phyloP scores from a whole-genome alignment of 2,888 invertebrate species.

The Mamestra brassicae region DNA sequence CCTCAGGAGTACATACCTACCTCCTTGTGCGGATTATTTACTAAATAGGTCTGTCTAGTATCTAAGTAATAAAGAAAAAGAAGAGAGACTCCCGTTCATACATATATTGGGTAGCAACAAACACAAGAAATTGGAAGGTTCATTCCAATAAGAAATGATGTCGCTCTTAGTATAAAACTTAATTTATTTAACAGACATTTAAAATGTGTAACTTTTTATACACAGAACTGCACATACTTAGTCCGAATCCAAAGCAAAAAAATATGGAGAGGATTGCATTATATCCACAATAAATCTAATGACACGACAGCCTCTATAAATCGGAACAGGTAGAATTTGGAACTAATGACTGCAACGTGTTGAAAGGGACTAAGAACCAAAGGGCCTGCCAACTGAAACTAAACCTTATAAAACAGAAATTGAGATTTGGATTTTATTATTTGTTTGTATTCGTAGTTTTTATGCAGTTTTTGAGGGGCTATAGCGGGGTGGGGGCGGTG shows the following conservation, averaged over 20 bases:
- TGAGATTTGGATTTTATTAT: conserved; percentile 48
- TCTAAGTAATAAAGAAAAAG: too few species aligned
- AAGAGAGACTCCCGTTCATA: neutral
- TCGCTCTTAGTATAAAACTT: neutral
- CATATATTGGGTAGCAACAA: too few species aligned
- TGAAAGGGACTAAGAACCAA: conserved; percentile 68
- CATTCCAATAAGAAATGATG: conserved; percentile 45
- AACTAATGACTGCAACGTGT: conserved; percentile 79
- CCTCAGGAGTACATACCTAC: too few species aligned
- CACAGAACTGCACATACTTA: conserved; percentile 71
- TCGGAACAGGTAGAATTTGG: conserved; percentile 90
- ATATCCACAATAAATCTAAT: conserved; percentile 91
- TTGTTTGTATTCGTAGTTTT: conserved; percentile 75
- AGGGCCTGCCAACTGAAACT: conserved; percentile 43
- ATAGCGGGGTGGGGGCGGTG: conserved; percentile 76
- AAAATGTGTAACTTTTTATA: conserved; percentile 53
- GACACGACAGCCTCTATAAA: conserved; percentile 90
- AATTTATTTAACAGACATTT: conserved; percentile 46
- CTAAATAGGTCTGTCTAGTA: neutral
- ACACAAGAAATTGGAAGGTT: neutral
- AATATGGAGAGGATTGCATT: conserved; percentile 87
- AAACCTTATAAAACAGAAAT: conserved; percentile 38
- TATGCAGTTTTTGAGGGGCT: conserved; percentile 76
- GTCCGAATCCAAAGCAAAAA: conserved; percentile 81
- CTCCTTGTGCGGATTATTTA: too few species aligned